Base-by-base conservation (phyloP, 2,797 vertebrate species). In the Sebastes trivittatus region DNA sequence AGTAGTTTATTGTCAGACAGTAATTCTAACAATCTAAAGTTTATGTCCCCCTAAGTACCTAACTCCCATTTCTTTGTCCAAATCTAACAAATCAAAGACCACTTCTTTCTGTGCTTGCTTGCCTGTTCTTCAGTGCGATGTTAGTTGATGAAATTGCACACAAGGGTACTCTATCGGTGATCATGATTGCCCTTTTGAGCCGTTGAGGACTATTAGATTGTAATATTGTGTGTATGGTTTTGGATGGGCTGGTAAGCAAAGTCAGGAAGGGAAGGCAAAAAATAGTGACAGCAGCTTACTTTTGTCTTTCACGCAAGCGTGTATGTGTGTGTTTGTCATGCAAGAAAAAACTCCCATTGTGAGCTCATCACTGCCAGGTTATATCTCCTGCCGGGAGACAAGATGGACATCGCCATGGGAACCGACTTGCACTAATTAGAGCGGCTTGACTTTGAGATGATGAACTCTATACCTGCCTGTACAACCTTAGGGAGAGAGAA, bases 361-460 rank as follows among this genome's bases (percentile, higher is more conserved):
- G 29, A 66, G 82, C 32, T 34, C 34, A 29, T 71, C 25, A 4
- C 58, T 14, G 62, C 32, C 64, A 23, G 72, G 78, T 77, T 71
- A 63, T 68, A 34, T 80, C 81, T 87, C 90, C 87, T 78, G 80
- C 86, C 16, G 66, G 68, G 83, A 87, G 70, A 88, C 84, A 86
- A 92, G 88, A 91, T 84, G 87, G 91, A 83, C 82, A 83, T 81
- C 81, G n/a, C 75, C 74, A 83, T 82, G 74, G 85, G 78, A 91
- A 86, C 72, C 3, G 29, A 38, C 78, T 38, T 61, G 70, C 59
- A 49, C 78, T 92, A 93, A 94, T 92, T 92, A 93, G 87, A 88
- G 64, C 34, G 9, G 85, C 78, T 78, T 87, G 90, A 91, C 83
- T 90, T 89, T 88, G 75, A 83, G 74, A 84, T 70, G 86, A 86